Conservation (phyloP, 2,797 vertebrate species). For the Neoniphon sammara region DNA sequence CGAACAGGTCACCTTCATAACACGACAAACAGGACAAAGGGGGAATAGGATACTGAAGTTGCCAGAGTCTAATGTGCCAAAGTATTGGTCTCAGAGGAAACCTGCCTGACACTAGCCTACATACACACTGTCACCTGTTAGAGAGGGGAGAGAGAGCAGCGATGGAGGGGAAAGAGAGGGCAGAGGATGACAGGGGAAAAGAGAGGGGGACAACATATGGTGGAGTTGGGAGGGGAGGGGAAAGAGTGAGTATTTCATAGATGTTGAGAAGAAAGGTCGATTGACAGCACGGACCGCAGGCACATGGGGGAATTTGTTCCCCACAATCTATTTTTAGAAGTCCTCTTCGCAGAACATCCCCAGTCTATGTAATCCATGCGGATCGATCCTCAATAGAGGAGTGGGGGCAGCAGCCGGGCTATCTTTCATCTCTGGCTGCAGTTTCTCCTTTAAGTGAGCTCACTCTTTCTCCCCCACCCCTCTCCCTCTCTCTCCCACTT, state of each 20-base stretch:
- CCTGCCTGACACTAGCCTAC: slow-evolving; percentile 32
- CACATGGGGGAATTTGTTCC: slow-evolving; percentile 26
- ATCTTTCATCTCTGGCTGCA: slow-evolving; percentile 45
- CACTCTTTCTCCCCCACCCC: not conserved
- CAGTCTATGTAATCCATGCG: slow-evolving; percentile 54
- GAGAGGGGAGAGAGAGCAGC: slow-evolving; percentile 17
- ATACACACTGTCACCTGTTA: slow-evolving; percentile 32
- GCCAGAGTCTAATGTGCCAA: slow-evolving; percentile 45
- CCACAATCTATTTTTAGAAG: slow-evolving; percentile 62
- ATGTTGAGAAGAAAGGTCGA: slow-evolving; percentile 44
- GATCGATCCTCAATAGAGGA: slow-evolving; percentile 63
- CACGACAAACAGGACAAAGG: slow-evolving; percentile 42
- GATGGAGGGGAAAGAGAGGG: slow-evolving; percentile 14
- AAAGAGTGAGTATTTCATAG: slow-evolving; percentile 35
- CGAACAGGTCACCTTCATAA: slow-evolving; percentile 24
- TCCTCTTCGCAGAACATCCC: slow-evolving; percentile 40
- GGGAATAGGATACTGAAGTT: slow-evolving; percentile 36
- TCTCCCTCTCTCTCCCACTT: not conserved
- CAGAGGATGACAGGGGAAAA: slow-evolving; percentile 21
- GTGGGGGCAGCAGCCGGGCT: slow-evolving; percentile 24
- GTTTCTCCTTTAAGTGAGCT: slow-evolving; percentile 42
- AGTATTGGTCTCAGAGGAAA: slow-evolving; percentile 48
- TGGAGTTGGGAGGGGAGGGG: not conserved
- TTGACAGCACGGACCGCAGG: slow-evolving; percentile 34
- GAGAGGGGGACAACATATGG: slow-evolving; percentile 1